Percentiles rank a stretch among this genome's conserved stretches.
Evolutionary conservation across 2,888 invertebrate species (phyloP).

Genomic region (Drosophila percnosoma): DNA sequence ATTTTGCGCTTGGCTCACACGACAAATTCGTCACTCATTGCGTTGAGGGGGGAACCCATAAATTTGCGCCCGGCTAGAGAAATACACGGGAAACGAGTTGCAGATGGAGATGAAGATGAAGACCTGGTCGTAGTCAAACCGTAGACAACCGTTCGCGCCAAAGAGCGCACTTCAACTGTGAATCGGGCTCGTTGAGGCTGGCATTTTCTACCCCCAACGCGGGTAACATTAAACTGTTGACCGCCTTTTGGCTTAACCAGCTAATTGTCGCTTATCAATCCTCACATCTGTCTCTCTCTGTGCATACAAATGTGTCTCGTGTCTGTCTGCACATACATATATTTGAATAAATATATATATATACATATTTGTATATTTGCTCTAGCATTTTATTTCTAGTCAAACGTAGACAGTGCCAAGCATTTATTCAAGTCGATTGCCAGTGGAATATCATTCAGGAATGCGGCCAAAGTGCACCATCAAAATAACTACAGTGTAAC

Average conservation of each 20-base stretch:
- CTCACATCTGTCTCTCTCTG: not conserved
- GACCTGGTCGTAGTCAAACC: not conserved
- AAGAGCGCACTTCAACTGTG: conserved; percentile 61
- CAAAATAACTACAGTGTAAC: not conserved
- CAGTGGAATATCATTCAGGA: not conserved
- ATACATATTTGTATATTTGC: not conserved
- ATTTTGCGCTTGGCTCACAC: conserved; percentile 28
- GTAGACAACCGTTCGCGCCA: conserved; percentile 54
- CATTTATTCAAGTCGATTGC: not conserved
- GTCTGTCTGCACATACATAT: not conserved
- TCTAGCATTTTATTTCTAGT: not conserved
- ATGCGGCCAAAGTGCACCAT: conserved; percentile 84
- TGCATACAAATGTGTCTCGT: not conserved
- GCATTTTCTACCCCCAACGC: conserved; percentile 62
- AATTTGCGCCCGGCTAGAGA: conserved; percentile 33
- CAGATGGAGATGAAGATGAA: not conserved
- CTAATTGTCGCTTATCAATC: conserved; percentile 67
- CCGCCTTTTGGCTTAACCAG: conserved; percentile 57
- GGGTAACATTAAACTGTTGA: conserved; percentile 71
- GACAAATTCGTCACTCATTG: conserved; percentile 9
- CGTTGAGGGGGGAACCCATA: conserved; percentile 49
- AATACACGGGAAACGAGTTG: not conserved
- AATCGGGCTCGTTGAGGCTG: conserved; percentile 25
- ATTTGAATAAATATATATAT: no score
- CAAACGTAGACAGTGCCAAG: conserved; percentile 79